Evolutionary conservation across 2,113 vertebrate genomes (phyloP).

Genomic region (Serinus canaria): DNA sequence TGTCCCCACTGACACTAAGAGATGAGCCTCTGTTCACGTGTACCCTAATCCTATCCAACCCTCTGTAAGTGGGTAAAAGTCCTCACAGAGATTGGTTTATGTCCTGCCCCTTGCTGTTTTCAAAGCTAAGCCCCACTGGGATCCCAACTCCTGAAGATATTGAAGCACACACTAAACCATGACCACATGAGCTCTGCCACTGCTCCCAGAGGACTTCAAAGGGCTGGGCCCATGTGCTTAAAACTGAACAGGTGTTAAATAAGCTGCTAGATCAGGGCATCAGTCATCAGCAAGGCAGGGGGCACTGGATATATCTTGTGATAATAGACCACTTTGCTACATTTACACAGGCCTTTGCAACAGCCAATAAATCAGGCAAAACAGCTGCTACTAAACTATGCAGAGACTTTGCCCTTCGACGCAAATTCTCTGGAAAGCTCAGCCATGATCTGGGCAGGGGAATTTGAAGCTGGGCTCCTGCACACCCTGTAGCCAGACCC

Average conservation of each 20-base stretch:
- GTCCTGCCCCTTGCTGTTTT: neutral
- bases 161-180: neutral
- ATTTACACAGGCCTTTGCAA: slow-evolving; percentile 58
- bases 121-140: neutral
- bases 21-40: neutral
- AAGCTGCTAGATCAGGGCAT: slow-evolving; percentile 50
- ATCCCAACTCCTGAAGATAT: neutral
- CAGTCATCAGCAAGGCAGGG: slow-evolving; percentile 46
- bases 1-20: neutral
- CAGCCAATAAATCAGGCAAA: slow-evolving; percentile 65
- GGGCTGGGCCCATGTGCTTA: neutral
- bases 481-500: neutral
- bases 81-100: neutral
- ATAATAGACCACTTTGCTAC: slow-evolving; percentile 63
- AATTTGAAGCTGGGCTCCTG: neutral
- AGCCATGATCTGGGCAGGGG: neutral
- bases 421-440: slow-evolving; percentile 1
- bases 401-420: neutral
- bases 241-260: slow-evolving; percentile 55
- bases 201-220: slow-evolving; percentile 55
- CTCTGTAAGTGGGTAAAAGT: neutral
- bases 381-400: slow-evolving; percentile 59
- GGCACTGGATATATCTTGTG: slow-evolving; percentile 33
- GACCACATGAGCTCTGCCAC: neutral
- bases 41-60: neutral